Evolutionary conservation across 2,113 vertebrate genomes (phyloP).

Genomic region (Gnathonemus longibarbis): DNA sequence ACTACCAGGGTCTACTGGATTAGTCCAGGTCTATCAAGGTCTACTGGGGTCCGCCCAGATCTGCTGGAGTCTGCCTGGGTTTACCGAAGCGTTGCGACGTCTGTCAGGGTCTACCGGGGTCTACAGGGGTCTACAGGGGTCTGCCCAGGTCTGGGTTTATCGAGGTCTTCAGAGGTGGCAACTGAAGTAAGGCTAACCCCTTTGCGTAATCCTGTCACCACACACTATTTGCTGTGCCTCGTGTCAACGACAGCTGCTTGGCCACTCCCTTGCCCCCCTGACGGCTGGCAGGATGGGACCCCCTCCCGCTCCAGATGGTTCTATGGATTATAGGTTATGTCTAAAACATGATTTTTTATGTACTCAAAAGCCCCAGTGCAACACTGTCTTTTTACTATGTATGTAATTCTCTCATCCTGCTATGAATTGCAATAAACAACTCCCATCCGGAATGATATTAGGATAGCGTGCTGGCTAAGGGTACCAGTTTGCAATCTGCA

Average conservation of each 20-base stretch:
- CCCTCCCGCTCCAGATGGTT: neutral
- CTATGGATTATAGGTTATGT: constrained; percentile 3
- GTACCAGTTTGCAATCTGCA: neutral
- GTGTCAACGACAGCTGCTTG: neutral
- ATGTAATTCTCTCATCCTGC: neutral
- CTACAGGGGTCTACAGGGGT: too few species aligned
- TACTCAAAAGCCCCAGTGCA: neutral
- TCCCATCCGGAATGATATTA: neutral
- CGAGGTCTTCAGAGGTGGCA: too few species aligned
- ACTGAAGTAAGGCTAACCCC: neutral
- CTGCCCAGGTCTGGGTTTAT: too few species aligned
- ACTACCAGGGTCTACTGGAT: neutral
- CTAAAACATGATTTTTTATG: neutral
- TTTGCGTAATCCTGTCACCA: neutral
- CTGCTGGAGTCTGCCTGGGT: too few species aligned
- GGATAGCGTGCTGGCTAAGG: neutral
- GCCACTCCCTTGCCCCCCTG: neutral
- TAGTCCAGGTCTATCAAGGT: neutral
- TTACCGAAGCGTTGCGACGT: too few species aligned
- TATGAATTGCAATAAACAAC: neutral
- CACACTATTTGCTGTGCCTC: neutral
- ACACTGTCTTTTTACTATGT: neutral
- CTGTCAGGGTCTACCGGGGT: neutral
- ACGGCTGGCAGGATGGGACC: neutral
- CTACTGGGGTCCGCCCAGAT: neutral